A percentile compares a stretch with the other conserved stretches of the same genome.
Conservation (phyloP, 1,140 invertebrate genomes). For the Lutraria rhynchaena region DNA sequence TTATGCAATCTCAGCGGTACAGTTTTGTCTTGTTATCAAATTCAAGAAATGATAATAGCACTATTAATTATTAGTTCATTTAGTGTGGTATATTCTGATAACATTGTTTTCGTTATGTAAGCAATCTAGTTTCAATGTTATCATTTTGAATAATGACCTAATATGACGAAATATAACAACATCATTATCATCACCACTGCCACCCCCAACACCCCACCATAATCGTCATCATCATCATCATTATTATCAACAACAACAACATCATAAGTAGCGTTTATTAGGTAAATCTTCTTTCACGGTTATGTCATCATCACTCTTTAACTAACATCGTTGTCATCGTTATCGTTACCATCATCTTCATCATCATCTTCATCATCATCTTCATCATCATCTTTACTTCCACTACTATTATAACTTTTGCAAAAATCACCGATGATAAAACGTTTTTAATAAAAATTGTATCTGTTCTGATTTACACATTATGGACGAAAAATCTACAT, state of each 20-base stretch:
- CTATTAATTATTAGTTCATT: no score
- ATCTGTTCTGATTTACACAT: not conserved
- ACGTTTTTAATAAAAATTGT: not conserved
- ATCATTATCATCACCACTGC: slow-evolving; percentile 33
- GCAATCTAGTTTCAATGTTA: no score
- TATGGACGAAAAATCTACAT: not conserved
- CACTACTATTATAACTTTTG: not conserved
- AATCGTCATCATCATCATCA: slow-evolving; percentile 47
- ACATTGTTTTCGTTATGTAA: no score
- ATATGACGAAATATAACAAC: not conserved
- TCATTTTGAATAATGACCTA: not conserved
- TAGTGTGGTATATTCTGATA: no score
- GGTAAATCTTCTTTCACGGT: no score
- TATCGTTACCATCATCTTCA: not conserved
- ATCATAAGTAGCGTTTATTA: not conserved
- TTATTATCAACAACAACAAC: slow-evolving; percentile 41
- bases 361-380: not conserved
- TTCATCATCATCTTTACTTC: not conserved
- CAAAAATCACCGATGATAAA: not conserved
- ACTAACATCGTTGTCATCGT: no score
- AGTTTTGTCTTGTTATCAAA: no score
- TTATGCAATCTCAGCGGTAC: no score
- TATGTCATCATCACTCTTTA: no score
- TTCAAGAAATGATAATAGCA: no score
- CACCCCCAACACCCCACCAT: slow-evolving; percentile 46